Conservation (phyloP, 2,888 invertebrate genomes). For the Amphimallon solstitiale region DNA sequence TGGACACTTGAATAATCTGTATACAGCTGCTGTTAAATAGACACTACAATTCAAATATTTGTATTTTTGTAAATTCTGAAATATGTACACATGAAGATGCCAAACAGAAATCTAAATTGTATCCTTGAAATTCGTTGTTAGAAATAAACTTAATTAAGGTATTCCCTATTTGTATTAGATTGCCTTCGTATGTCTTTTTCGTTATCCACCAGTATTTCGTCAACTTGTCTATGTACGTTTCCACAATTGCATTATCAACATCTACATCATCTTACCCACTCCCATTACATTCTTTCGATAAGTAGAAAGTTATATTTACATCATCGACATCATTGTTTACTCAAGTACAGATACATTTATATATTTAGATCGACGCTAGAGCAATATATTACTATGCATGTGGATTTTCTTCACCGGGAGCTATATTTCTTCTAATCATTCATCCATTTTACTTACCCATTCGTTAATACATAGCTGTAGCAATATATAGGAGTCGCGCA, state of each 20-base stretch:
- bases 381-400: conserved; percentile 3
- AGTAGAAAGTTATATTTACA: conserved; percentile 11
- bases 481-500: not conserved
- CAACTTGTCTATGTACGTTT: no score
- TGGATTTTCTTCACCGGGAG: not conserved
- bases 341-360: conserved; percentile 8
- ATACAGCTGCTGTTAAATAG: no score
- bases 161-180: no score
- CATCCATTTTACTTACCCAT: conserved; percentile 1
- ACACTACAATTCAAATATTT: no score
- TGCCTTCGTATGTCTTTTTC: no score
- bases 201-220: no score
- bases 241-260: not conserved
- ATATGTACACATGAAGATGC: no score
- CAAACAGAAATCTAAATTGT: no score
- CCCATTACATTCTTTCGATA: conserved; percentile 16
- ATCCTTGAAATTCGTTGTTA: no score
- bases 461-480: not conserved
- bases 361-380: conserved; percentile 10
- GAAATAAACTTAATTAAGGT: no score
- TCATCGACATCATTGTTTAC: conserved; percentile 25
- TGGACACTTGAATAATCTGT: no score
- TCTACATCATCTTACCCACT: conserved; percentile 19
- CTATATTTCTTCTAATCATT: not conserved
- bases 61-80: no score